phyloP scores from a whole-genome alignment of 2,797 vertebrate genomes.

The Malacoraja senta region DNA sequence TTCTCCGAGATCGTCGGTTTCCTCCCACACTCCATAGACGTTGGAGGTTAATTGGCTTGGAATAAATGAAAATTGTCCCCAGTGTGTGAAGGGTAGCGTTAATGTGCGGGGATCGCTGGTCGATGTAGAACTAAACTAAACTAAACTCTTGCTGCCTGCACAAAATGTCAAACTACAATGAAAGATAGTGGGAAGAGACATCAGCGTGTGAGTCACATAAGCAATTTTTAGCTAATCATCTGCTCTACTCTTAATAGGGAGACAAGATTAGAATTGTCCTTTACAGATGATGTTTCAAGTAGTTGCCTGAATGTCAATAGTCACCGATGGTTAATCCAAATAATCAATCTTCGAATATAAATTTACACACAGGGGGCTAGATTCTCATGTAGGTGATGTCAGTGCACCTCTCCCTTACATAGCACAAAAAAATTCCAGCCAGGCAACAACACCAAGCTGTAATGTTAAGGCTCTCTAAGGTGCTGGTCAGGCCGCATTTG shows the following conservation, averaged over 20 bases:
- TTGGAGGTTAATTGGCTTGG: too few species aligned
- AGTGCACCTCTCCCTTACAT: background rate
- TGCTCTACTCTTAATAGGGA: background rate
- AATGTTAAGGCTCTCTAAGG: too few species aligned
- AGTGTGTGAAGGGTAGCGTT: too few species aligned
- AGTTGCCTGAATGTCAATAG: background rate
- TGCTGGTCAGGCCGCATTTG: too few species aligned
- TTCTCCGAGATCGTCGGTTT: too few species aligned
- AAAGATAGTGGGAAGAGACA: background rate
- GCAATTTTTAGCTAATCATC: background rate
- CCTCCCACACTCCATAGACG: too few species aligned
- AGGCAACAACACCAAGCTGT: background rate
- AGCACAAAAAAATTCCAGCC: background rate
- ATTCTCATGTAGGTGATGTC: background rate
- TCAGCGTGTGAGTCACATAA: background rate
- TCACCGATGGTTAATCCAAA: background rate
- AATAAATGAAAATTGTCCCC: too few species aligned
- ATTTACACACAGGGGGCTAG: background rate
- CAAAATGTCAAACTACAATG: background rate
- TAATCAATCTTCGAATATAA: background rate
- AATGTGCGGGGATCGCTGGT: too few species aligned
- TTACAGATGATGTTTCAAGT: too few species aligned
- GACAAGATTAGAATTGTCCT: background rate
- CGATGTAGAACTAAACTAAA: too few species aligned
- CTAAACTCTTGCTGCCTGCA: background rate